Base-by-base conservation (phyloP, 2,113 vertebrate genomes). In the Heloderma charlesbogerti region DNA sequence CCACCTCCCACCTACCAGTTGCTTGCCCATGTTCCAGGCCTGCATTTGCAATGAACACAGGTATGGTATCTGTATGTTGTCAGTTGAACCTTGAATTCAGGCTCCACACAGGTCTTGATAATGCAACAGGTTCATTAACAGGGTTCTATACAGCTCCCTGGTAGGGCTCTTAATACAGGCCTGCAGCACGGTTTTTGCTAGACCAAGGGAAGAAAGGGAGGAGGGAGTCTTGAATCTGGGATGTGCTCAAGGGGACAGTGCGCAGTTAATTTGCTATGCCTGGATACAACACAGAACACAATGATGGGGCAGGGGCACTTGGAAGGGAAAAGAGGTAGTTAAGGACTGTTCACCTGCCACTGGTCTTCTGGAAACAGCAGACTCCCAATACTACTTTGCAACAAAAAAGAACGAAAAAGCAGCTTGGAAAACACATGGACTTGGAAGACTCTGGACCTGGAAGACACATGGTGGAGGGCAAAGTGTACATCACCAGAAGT, bases 281-380 rank as follows among this genome's bases (percentile, higher is more conserved):
- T 15, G 57, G n/a, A 25, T 63, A 63, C 37, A 22, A 40, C 37
- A 75, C 15, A 75, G n/a, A 60, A 63, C n/a, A 63, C 16, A 40
- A 4, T 37, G 8, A 20, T 57, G 0, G n/a, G 87, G 69, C 51
- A 54, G 72, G 13, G 22, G 67, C 72, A 25, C 4, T 0, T 5
- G 43, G 43, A 67, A 40, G 10, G 43, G 45, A 12, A 45, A 54
- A 67, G 16, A 34, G 29, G 13, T 71, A 45, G 16, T 86, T 72
- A 34, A 72, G 31, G 43, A 27, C 31, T 27, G 6, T 9, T 18
- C 71, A 72, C 10, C 13, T 66, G 29, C 66, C 5, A 43, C 12
- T 84, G 67, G 4, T 40, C 63, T 85, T 40, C 43, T 45, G 40
- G 45, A 48, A 48, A 31, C 48, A 27, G 77, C 63, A 15, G 3